A percentile compares a stretch with the other conserved stretches of the same genome.
Conservation (phyloP, 1,140 invertebrate species). For the Panulirus ornatus region DNA sequence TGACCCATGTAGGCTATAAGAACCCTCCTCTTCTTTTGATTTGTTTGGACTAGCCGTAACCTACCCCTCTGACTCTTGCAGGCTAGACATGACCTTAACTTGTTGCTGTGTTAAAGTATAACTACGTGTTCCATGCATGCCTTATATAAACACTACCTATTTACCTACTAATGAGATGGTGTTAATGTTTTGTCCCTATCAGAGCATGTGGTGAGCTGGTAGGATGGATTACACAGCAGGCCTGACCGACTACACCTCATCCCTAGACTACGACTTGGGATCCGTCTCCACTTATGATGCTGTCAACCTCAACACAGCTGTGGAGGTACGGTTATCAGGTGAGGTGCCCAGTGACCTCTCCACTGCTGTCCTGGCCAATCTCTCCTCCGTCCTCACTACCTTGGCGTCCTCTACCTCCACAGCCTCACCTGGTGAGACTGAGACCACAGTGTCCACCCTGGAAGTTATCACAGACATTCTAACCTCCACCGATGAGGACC, state of each 20-base stretch:
- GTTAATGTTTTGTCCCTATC: background rate
- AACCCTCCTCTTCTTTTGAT: too few relatives aligned
- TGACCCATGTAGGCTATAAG: too few relatives aligned
- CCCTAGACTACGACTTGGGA: too few relatives aligned
- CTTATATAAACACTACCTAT: too few relatives aligned
- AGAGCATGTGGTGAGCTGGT: background rate
- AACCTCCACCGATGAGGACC: background rate
- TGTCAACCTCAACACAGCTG: background rate
- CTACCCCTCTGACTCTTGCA: too few relatives aligned
- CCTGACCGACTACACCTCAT: too few relatives aligned
- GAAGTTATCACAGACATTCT: too few relatives aligned
- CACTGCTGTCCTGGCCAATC: background rate
- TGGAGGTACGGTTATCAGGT: background rate
- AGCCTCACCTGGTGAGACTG: background rate
- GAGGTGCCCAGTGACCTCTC: too few relatives aligned
- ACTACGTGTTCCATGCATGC: too few relatives aligned
- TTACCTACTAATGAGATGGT: too few relatives aligned
- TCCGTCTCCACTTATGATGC: background rate
- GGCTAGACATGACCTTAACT: background rate
- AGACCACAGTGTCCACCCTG: background rate
- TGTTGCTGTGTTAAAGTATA: background rate
- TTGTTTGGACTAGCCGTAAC: too few relatives aligned
- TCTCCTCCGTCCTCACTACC: background rate
- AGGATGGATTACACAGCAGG: background rate
- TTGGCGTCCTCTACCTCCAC: background rate